Percentiles rank a stretch among this genome's conserved stretches.
Conservation (phyloP, 2,888 invertebrate species). For the Sinodicranocentrus sp. region DNA sequence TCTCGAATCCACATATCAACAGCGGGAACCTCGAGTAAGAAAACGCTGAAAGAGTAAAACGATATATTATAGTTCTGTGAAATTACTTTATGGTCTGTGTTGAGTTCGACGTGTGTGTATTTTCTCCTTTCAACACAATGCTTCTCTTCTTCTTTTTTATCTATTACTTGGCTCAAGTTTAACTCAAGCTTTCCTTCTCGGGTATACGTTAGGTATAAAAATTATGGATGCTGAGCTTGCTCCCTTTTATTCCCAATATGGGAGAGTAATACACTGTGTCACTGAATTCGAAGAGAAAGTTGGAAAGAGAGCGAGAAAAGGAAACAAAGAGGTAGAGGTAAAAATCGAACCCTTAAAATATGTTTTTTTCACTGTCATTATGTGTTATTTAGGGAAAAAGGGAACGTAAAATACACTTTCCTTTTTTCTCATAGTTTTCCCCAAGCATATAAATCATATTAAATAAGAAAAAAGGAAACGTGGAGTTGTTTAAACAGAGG, state of each 20-base stretch:
- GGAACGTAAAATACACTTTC: conserved; percentile 24
- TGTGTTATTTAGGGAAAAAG: conserved; percentile 43
- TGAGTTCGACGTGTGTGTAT: neutral
- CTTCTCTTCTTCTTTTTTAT: neutral
- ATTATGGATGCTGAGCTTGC: neutral
- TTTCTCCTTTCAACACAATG: conserved; percentile 4
- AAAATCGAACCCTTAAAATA: conserved; percentile 47
- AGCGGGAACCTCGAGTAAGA: too few species aligned
- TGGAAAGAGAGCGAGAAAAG: neutral
- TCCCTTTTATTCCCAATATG: neutral
- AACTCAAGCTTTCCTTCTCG: neutral
- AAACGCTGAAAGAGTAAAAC: too few species aligned
- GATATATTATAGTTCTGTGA: too few species aligned
- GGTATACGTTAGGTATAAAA: neutral
- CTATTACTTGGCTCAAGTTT: conserved; percentile 9
- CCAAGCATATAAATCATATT: conserved; percentile 48
- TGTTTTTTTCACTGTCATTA: conserved; percentile 52
- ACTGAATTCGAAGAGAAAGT: conserved; percentile 11
- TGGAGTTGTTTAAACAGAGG: neutral
- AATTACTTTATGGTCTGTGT: too few species aligned
- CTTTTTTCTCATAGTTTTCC: conserved; percentile 26
- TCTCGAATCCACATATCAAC: too few species aligned
- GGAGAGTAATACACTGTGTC: neutral
- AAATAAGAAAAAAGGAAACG: conserved; percentile 10
- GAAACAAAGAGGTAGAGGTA: conserved; percentile 2